Base-by-base conservation (phyloP, 1,140 invertebrate species). In the Augochlora pura region DNA sequence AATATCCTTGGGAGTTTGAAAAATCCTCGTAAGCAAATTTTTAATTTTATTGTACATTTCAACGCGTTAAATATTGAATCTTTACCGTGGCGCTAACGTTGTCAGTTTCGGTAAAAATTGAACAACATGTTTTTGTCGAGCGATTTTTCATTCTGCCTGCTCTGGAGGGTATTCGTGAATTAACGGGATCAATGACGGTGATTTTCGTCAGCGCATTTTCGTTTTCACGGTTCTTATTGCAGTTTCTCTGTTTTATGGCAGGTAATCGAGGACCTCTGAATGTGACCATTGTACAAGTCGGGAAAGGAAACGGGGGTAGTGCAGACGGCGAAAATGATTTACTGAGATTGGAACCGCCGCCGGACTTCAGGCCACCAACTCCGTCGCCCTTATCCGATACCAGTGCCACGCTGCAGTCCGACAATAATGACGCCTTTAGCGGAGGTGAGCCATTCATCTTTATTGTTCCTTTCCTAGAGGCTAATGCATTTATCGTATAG, bases 221-320 rank as follows among this genome's bases (percentile, higher is more conserved):
- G 62, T 21, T 39, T 16, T 38, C 23, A 6, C 21, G 27, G n/a
- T 1, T 12, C 57, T 82, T 62, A 76, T 60, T 52, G 49, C 39
- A 12, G 69, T 63, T 57, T 78, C 69, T 83, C 54, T 74, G 82
- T 90, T 86, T 83, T 81, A 69, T 49, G 52, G 21, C 80, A 92
- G 91, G 90, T 92, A 91, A 92, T 90, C 90, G 91, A 80, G 87
- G 90, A 86, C 88, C 91, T 75, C 84, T 92, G 81, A 92, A 91
- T 76, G 90, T 91, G 46, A 92, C 91, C 60, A 92, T 92, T 80
- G 90, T 91, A 69, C 90, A 91, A 66, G 88, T 92, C 54, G 90
- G 91, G n/a, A 86, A 83, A 80, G 86, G 86, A 72, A 87, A 87
- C 71, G 81, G 81, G 23, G 67, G 76, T 80, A 83, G 87, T 81